Evolutionary conservation across 2,888 invertebrate genomes (phyloP).

Genomic region (Glyphotaelius pellucidus): DNA sequence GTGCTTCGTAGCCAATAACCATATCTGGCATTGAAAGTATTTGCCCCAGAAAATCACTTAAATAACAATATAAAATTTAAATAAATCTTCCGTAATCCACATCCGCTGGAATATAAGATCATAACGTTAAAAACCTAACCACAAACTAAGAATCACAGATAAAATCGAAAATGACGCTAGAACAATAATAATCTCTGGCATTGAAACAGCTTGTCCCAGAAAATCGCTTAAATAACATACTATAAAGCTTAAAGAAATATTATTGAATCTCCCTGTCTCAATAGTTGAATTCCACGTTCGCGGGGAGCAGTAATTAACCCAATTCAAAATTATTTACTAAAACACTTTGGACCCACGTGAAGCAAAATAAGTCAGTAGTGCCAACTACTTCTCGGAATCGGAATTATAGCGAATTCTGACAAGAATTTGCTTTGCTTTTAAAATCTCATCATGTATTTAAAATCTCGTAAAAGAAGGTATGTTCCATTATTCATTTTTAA

Average conservation of each 20-base stretch:
- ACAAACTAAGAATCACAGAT: too few relatives aligned
- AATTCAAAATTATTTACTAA: conserved; percentile 9
- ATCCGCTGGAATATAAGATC: too few relatives aligned
- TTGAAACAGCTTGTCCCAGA: background rate
- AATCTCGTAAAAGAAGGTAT: background rate
- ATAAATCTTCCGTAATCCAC: too few relatives aligned
- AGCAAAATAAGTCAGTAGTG: background rate
- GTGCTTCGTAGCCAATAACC: too few relatives aligned
- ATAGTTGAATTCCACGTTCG: background rate
- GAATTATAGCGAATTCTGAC: background rate
- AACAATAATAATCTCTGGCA: background rate
- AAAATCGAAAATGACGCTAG: too few relatives aligned
- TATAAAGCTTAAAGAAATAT: background rate
- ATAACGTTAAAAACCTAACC: too few relatives aligned
- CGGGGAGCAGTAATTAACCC: background rate
- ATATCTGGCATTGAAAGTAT: too few relatives aligned
- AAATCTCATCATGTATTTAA: conserved; percentile 22
- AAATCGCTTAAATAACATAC: background rate
- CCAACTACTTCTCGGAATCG: conserved; percentile 34
- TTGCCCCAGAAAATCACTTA: too few relatives aligned
- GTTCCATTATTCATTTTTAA: conserved; percentile 22
- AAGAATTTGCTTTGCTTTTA: conserved; percentile 11
- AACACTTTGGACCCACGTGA: conserved; percentile 3
- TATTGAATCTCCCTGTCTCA: background rate
- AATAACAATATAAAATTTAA: too few relatives aligned